Evolutionary conservation across 2,797 vertebrate species (phyloP), one percentile per base, ranked within the genome.

Genomic region (Orestias chungarensis): DNA sequence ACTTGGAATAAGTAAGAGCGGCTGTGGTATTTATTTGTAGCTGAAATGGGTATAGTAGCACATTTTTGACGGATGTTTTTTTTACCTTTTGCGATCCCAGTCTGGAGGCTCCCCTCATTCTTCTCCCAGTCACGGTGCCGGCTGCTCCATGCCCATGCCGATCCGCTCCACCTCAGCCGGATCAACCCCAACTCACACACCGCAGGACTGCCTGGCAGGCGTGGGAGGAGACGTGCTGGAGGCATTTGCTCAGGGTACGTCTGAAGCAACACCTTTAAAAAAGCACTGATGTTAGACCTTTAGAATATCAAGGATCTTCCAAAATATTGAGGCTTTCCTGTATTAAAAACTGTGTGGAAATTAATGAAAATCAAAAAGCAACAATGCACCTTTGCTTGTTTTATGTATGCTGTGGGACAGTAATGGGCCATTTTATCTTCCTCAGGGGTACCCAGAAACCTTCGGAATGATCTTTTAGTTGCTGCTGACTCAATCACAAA

Each of bases 401-500:
- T n/a, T n/a, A n/a, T n/a, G n/a, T n/a, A n/a, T n/a, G n/a, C n/a
- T n/a, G n/a, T n/a, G n/a, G n/a, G n/a, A n/a, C n/a, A n/a, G n/a
- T 14, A 18, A 52, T 4, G 12, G 35, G 12, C 20, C 14, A 7
- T 59, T 31, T 44, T 42, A 14, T 74, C 62, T 87, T 68, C 71
- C 83, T 64, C 86, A 99, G 98, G 97, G 94, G 93, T 95, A 18
- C 96, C 96, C 86, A 96, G 97, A 91, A 98, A 99, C 92, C 97
- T 99, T 74, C 96, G 94, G 73, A 98, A 96, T 0, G 97, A 99
- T 89, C 95, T 99, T 80, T 93, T 99, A 93, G 97, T 99, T 69
- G 98, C 98, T 1, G 98, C 98, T 2, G 98, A 99, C 72, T 99
- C 97, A 49, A 99, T 99, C 90, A 99, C 98, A 87, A 97, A 98